A percentile compares a stretch with the other conserved stretches of the same genome.
These are phyloP conservation scores for Melospiza melodia DNA, from an alignment of 2,113 vertebrate species.

Conservation along the genomic window DNA sequence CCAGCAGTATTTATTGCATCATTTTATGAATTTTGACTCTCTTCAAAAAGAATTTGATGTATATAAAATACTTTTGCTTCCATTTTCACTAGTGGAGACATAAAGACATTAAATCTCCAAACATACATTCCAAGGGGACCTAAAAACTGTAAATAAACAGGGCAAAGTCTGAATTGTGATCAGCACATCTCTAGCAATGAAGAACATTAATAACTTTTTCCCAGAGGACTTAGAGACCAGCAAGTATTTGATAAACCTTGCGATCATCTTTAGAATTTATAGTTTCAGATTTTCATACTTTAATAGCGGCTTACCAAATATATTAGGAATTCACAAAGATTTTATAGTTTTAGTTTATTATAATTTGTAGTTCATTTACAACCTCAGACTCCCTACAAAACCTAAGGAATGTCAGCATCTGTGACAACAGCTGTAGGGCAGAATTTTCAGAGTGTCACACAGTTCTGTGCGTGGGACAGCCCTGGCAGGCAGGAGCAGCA, in stretches of 20 bases:
- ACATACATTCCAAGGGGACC: background rate
- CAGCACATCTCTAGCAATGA: constrained; percentile 2
- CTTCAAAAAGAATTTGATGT: background rate
- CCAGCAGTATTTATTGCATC: background rate
- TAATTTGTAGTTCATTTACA: background rate
- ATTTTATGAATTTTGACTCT: background rate
- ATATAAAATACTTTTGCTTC: constrained; percentile 2
- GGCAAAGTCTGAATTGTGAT: background rate
- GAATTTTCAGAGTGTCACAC: background rate
- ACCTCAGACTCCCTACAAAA: background rate
- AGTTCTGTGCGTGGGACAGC: rapidly evolving
- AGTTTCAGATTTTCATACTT: background rate
- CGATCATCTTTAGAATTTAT: background rate
- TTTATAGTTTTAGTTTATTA: background rate
- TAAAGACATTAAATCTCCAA: background rate
- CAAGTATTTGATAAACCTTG: background rate
- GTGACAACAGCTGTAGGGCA: background rate
- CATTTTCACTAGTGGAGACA: background rate
- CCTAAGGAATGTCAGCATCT: rapidly evolving
- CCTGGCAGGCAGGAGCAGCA: background rate
- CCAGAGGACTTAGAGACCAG: background rate
- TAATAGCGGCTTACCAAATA: background rate
- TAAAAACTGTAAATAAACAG: constrained; percentile 7
- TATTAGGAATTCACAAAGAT: background rate
- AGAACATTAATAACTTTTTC: background rate